These are phyloP conservation scores for Hirundichthys speculiger DNA, from an alignment of 2,113 vertebrate species.

Conservation along the genomic window DNA sequence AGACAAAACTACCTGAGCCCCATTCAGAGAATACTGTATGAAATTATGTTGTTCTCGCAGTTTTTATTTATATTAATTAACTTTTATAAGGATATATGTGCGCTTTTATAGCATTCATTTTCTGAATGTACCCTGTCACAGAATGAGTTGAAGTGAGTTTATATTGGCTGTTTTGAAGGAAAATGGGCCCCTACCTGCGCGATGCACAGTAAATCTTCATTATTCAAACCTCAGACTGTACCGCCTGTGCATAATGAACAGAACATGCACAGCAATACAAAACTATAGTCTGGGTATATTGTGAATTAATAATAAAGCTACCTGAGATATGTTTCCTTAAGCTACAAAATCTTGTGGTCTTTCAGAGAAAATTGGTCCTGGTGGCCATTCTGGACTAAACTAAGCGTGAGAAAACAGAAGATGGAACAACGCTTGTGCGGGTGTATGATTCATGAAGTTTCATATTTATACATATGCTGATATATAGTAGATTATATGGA, in stretches of 20 bases:
- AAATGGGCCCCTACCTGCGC: slow-evolving; percentile 56
- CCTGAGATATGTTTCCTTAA: slow-evolving; percentile 31
- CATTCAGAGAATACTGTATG: slow-evolving; percentile 18
- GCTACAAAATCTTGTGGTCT: slow-evolving; percentile 24
- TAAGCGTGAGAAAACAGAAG: slow-evolving; percentile 13
- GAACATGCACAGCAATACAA: slow-evolving; percentile 58
- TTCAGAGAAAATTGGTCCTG: slow-evolving; percentile 16
- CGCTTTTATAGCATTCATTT: slow-evolving; percentile 66
- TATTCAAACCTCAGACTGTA: slow-evolving; percentile 53
- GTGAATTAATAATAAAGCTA: slow-evolving; percentile 58
- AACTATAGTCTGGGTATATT: slow-evolving; percentile 57
- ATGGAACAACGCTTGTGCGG: slow-evolving; percentile 5
- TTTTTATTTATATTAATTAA: slow-evolving; percentile 74
- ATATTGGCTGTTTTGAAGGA: slow-evolving; percentile 62
- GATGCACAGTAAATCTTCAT: slow-evolving; percentile 71
- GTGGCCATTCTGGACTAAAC: slow-evolving; percentile 15
- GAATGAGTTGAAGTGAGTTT: slow-evolving; percentile 51
- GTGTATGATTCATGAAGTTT: slow-evolving; percentile 36
- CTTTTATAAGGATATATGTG: slow-evolving; percentile 60
- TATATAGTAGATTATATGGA: slow-evolving; percentile 19
- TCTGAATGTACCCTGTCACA: slow-evolving; percentile 49
- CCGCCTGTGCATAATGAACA: slow-evolving; percentile 55
- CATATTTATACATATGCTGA: slow-evolving; percentile 12
- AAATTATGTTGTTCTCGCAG: slow-evolving; percentile 52
- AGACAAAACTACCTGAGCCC: slow-evolving; percentile 64